Evolutionary conservation across 1,140 invertebrate genomes (phyloP), one percentile per base, ranked within the genome.

Genomic region (Neocloeon triangulifer): DNA sequence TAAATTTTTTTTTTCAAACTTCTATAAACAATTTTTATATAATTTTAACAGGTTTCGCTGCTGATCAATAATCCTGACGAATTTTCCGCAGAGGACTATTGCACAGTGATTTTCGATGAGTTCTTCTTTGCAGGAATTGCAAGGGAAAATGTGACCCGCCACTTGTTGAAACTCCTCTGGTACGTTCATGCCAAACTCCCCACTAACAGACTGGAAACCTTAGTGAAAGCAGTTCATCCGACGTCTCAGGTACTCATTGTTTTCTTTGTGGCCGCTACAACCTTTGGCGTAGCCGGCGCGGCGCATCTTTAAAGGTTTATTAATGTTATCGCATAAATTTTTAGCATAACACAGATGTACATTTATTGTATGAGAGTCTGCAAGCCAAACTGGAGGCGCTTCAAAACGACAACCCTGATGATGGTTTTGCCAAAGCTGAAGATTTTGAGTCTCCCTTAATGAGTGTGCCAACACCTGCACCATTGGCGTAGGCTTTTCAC

Each of bases 81-180:
- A 51, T 95, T 95, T 51, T 61, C 73, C 37, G 73, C 78, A 4
- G 85, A 92, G 59, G 86, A 92, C 39, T 94, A 94, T 47, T 94
- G 86, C 55, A 88, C 82, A 1, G 81, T 84, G 1, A 68, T 95
- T 12, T 94, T 96, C 60, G 88, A 94, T 56, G 88, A 94, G 52
- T 94, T 94, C 48, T 82, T 95, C 40, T 81, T 88, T 51, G 77
- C 84, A 26, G 79, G 79, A 0, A 60, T 92, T 20, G 67, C 68
- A 5, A 66, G 74, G 36, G 86, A 94, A 47, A 92, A 89, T 62
- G 85, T 94, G 1, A 77, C 80, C n/a, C 61, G 82, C 23, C 91
- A 96, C 59, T 62, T 95, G 41, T 53, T 94, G 19, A 86, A 92
- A 51, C 58, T 96, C 25, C 51, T 96, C 5, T 92, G 80, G 78